Evolutionary conservation across 1,140 invertebrate genomes (phyloP).

Genomic region (Drosophila pruinosa): DNA sequence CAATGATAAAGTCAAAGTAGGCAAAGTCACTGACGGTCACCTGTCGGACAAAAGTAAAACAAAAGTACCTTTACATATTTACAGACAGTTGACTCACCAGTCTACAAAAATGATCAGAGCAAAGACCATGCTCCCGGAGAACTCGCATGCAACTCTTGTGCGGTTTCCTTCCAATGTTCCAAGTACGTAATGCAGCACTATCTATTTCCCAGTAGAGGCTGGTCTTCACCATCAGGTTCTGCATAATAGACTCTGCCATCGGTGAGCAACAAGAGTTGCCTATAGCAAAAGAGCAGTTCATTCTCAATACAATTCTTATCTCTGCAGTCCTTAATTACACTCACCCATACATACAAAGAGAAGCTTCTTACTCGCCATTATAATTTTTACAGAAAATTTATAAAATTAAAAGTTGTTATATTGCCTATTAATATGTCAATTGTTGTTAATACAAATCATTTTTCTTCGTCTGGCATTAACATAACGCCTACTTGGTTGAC

Average conservation of each 20-base stretch:
- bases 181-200: slow-evolving; percentile 59
- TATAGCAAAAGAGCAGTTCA: not conserved
- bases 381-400: not conserved
- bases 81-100: slow-evolving; percentile 16
- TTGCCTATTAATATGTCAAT: not conserved
- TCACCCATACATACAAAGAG: slow-evolving; percentile 69
- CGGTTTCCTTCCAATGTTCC: slow-evolving; percentile 64
- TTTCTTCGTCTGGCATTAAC: not conserved
- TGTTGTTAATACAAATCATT: not conserved
- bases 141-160: slow-evolving; percentile 44
- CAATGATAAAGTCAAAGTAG: slow-evolving; percentile 59
- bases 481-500: slow-evolving; percentile 6
- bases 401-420: not conserved
- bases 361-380: slow-evolving; percentile 54
- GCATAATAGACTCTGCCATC: slow-evolving; percentile 68
- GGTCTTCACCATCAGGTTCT: slow-evolving; percentile 62
- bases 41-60: slow-evolving; percentile 3
- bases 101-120: slow-evolving; percentile 59
- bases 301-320: accelerated
- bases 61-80: not conserved
- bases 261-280: slow-evolving; percentile 70
- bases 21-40: slow-evolving; percentile 47
- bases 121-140: slow-evolving; percentile 55
- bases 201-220: slow-evolving; percentile 71
- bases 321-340: too few species aligned